Percentiles rank a stretch among this genome's conserved stretches.
Conservation (phyloP, 2,888 invertebrate species). For the Latheticus oryzae region DNA sequence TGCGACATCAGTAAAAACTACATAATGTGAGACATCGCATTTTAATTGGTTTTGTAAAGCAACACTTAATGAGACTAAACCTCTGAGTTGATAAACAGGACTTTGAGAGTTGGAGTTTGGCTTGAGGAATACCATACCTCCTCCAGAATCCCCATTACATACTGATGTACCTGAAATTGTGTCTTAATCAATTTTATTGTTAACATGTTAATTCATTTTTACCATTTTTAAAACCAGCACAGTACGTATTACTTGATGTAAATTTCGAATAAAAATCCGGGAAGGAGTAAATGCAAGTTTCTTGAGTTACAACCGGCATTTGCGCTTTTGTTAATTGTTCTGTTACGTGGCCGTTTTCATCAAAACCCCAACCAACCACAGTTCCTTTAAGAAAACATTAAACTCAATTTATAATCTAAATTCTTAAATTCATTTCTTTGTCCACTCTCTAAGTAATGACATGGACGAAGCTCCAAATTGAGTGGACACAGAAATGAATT, state of each 20-base stretch:
- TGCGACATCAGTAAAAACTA: constrained; percentile 34
- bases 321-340: constrained; percentile 70
- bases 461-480: no score
- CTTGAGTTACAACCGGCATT: constrained; percentile 72
- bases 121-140: constrained; percentile 62
- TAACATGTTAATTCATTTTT: no score
- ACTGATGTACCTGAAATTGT: constrained; percentile 69
- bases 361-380: constrained; percentile 68
- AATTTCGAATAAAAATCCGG: constrained; percentile 72
- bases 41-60: constrained; percentile 69
- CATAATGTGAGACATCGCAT: constrained; percentile 58
- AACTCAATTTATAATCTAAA: not conserved
- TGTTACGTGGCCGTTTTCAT: constrained; percentile 70
- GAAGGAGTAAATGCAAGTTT: constrained; percentile 72
- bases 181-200: no score
- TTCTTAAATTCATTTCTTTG: no score
- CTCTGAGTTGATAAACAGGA: constrained; percentile 60
- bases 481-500: no score
- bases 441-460: no score
- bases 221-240: constrained; percentile 65
- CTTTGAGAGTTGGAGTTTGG: constrained; percentile 48
- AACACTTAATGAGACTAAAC: constrained; percentile 71
- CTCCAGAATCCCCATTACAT: constrained; percentile 67
- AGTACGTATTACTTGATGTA: constrained; percentile 70
- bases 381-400: constrained; percentile 52